Conservation (phyloP, 2,888 invertebrate species). For the Hipparchia sbordonii region DNA sequence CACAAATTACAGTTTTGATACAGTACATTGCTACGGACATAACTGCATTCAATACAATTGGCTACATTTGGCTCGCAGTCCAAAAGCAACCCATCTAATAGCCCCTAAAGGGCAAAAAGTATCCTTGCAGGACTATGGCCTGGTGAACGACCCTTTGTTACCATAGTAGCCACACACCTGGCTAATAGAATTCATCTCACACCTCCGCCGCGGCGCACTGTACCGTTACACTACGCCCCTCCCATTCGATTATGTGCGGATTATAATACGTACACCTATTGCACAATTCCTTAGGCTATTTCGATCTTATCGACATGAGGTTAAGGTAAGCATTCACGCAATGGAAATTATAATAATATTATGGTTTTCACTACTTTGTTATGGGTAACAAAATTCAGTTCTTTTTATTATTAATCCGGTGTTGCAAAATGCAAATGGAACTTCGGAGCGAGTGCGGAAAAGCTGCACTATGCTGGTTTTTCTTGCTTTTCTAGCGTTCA, state of each 20-base stretch:
- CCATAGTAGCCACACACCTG: slow-evolving; percentile 49
- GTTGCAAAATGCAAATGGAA: too few relatives aligned
- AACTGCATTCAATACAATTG: too few relatives aligned
- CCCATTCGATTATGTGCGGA: slow-evolving; percentile 2
- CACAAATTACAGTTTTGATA: too few relatives aligned
- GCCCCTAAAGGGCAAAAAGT: too few relatives aligned
- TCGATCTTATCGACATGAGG: slow-evolving; percentile 1
- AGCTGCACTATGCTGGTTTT: too few relatives aligned
- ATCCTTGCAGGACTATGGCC: slow-evolving; percentile 1
- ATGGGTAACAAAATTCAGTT: too few relatives aligned
- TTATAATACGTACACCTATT: slow-evolving; percentile 2
- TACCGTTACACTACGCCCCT: slow-evolving; percentile 73
- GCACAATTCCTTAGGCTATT: slow-evolving; percentile 7
- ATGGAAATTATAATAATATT: slow-evolving; percentile 4
- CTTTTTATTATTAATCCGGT: too few relatives aligned
- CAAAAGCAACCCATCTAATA: too few relatives aligned
- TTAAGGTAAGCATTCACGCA: slow-evolving; percentile 5
- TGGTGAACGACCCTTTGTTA: slow-evolving; percentile 54
- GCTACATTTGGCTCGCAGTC: too few relatives aligned
- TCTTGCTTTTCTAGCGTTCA: too few relatives aligned
- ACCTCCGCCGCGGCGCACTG: slow-evolving; percentile 52
- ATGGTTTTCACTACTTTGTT: slow-evolving; percentile 4
- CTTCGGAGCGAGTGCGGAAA: too few relatives aligned
- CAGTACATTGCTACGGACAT: too few relatives aligned
- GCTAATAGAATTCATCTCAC: slow-evolving; percentile 75